Evolutionary conservation across 2,113 vertebrate genomes (phyloP).

Genomic region (Brachionichthys hirsutus): DNA sequence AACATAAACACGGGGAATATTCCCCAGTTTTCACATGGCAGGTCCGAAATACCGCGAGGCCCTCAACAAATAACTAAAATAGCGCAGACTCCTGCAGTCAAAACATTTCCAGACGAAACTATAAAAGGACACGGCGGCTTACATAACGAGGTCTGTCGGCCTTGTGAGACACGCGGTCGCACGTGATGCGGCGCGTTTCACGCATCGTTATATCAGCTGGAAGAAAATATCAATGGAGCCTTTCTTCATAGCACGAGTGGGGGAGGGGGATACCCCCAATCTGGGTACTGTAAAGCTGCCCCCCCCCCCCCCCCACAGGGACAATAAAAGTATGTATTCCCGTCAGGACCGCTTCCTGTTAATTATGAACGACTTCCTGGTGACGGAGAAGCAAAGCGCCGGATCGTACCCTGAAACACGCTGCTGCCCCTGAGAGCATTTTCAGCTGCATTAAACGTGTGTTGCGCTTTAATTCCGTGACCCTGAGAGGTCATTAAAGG

Average conservation of each 20-base stretch:
- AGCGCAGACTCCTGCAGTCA: slow-evolving; percentile 45
- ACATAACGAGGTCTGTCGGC: background rate
- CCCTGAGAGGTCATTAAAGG: background rate
- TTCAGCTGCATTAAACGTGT: too few relatives aligned
- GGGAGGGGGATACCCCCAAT: too few relatives aligned
- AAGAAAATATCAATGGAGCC: too few relatives aligned
- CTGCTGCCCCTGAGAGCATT: background rate
- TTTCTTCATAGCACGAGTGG: too few relatives aligned
- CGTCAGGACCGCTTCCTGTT: slow-evolving; percentile 57
- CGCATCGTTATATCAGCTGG: background rate
- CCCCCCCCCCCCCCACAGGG: too few relatives aligned
- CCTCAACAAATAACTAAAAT: slow-evolving; percentile 66
- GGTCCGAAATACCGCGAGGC: slow-evolving; percentile 53
- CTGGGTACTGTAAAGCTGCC: too few relatives aligned
- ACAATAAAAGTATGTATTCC: slow-evolving; percentile 42
- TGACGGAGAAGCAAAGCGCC: slow-evolving; percentile 17
- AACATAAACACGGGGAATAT: slow-evolving; percentile 63
- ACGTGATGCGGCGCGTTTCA: slow-evolving; percentile 1
- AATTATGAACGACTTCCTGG: slow-evolving; percentile 45
- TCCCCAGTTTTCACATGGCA: slow-evolving; percentile 65
- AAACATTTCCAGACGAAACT: slow-evolving; percentile 53
- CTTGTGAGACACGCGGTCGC: slow-evolving; percentile 3
- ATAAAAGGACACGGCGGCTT: slow-evolving; percentile 20
- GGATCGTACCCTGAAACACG: background rate
- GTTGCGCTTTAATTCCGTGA: background rate